Evolutionary conservation across 2,888 invertebrate genomes (phyloP).

Genomic region (Agriotes lineatus): DNA sequence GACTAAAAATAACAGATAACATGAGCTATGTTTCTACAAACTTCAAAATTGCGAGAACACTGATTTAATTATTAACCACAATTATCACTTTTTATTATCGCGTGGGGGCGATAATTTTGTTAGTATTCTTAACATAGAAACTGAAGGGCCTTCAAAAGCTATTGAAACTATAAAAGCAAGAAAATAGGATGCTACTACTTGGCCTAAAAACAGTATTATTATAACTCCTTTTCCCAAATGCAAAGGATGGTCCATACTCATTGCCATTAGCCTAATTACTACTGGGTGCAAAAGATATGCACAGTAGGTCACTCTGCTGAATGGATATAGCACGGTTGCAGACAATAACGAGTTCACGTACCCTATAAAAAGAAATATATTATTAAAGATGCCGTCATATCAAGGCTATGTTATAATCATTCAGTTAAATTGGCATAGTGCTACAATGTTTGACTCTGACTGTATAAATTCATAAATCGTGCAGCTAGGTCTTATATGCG

Average conservation of each 20-base stretch:
- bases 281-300: conserved; percentile 89
- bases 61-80: neutral
- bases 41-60: too few relatives aligned
- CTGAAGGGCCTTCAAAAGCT: conserved; percentile 87
- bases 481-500: too few relatives aligned
- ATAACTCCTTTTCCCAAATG: conserved; percentile 85
- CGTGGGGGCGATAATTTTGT: conserved; percentile 58
- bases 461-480: too few relatives aligned
- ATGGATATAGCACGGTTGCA: conserved; percentile 83
- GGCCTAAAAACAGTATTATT: conserved; percentile 83
- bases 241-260: conserved; percentile 85
- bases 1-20: too few relatives aligned
- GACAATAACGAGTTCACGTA: conserved; percentile 80
- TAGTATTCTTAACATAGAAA: conserved; percentile 80
- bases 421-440: too few relatives aligned
- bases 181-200: conserved; percentile 83
- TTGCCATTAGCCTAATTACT: conserved; percentile 82
- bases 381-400: neutral
- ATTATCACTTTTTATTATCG: neutral
- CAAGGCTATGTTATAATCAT: too few relatives aligned
- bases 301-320: conserved; percentile 89
- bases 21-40: too few relatives aligned
- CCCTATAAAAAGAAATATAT: conserved; percentile 61
- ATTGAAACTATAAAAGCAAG: conserved; percentile 84
- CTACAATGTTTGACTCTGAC: too few relatives aligned